Evolutionary conservation across 2,888 invertebrate species (phyloP).

Genomic region (Netelia melanura): DNA sequence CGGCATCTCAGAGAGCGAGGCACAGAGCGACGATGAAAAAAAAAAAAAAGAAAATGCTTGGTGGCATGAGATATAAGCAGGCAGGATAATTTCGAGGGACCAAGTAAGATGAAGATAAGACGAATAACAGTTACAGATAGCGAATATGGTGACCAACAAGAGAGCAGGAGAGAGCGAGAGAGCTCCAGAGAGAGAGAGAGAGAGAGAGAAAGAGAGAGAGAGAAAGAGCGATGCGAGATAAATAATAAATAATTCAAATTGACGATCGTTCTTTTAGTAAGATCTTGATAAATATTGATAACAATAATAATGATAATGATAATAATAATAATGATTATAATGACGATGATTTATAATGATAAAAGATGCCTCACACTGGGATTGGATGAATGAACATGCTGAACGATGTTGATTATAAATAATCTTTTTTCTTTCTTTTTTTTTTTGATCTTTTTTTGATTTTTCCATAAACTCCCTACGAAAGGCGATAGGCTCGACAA

Average conservation of each 20-base stretch:
- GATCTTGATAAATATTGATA: conserved; percentile 43
- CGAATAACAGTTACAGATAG: conserved; percentile 57
- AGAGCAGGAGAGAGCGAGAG: conserved; percentile 64
- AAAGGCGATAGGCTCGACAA: conserved; percentile 33
- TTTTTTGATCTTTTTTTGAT: neutral
- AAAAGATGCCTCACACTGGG: conserved; percentile 57
- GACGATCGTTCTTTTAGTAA: conserved; percentile 44
- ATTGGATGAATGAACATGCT: conserved; percentile 58
- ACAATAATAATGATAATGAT: conserved; percentile 36
- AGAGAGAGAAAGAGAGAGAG: conserved; percentile 40
- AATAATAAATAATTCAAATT: conserved; percentile 32
- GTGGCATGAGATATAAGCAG: conserved; percentile 69
- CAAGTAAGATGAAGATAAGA: conserved; percentile 57
- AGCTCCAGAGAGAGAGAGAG: conserved; percentile 60
- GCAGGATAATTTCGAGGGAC: conserved; percentile 60
- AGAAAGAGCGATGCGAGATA: conserved; percentile 52
- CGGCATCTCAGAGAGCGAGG: conserved; percentile 65
- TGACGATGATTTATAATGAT: conserved; percentile 13
- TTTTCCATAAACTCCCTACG: conserved; percentile 25
- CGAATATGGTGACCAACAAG: conserved; percentile 50
- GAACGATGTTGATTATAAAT: conserved; percentile 24
- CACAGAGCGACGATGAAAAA: conserved; percentile 68
- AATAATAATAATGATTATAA: neutral
- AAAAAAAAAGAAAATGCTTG: conserved; percentile 54
- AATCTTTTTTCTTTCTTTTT: neutral